Evolutionary conservation across 2,888 invertebrate species (phyloP), one percentile per base, ranked within the genome.

Genomic region (Thecocarcelia acutangulata): DNA sequence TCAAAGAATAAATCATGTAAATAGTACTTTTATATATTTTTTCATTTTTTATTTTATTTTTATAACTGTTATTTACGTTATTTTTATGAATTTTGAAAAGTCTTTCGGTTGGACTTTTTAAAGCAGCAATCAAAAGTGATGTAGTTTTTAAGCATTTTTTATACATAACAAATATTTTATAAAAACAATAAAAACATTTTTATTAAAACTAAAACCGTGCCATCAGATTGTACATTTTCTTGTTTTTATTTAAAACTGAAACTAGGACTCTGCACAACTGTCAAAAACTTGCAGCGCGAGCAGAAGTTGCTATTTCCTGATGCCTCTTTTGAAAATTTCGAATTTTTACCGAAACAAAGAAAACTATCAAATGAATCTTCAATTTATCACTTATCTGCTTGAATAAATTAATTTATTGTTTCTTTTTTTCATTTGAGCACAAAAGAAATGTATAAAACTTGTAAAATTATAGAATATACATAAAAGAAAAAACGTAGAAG

Each of bases 81-180:
- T 66, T 77, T 74, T 70, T 48, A 82, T 58, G 40, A 70, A 70
- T 59, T 78, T 82, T 74, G 15, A 82, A 74, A 78, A 79, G 82
- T 79, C 82, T 82, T 74, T 74, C 82, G 82, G 64, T 79, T 74
- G 78, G 82, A 78, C 82, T 80, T 81, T 79, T 83, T 85, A 85
- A 86, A 86, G 85, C 86, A 84, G 85, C 87, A 86, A 86, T 87
- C 87, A 88, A 89, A 89, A 89, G 90, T 90, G 90, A 90, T 90
- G 89, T 90, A 90, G 90, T 87, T 86, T 56, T 87, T 89, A 90
- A 89, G 89, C 46, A 68, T 78, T 83, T 85, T 80, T 74, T 80
- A 76, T 33, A 33, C 33, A 33, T 54, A 76, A 68, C 15, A 68
- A 79, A 76, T 58, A 86, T 86, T 84, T 74, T 37, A 73, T 75